A percentile compares a stretch with the other conserved stretches of the same genome.
Conservation (phyloP, 2,797 vertebrate species). For the Pelodytes ibericus region DNA sequence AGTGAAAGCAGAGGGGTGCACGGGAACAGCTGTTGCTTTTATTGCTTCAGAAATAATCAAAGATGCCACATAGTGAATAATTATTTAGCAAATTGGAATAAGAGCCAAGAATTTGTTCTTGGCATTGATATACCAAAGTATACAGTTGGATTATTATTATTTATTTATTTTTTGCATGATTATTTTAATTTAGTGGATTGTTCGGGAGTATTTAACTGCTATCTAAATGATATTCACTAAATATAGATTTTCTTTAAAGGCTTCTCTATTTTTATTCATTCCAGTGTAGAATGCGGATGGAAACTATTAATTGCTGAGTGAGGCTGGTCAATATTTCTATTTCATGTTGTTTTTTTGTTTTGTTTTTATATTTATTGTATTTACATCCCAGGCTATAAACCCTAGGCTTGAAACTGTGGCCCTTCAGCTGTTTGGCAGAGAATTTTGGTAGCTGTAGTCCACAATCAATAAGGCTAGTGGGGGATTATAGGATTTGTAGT, state of each 20-base stretch:
- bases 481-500: too few relatives aligned
- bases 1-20: background rate
- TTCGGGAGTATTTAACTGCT: background rate
- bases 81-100: background rate
- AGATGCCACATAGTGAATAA: slow-evolving; percentile 4
- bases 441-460: too few relatives aligned
- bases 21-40: slow-evolving; percentile 35
- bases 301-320: too few relatives aligned
- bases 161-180: background rate
- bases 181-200: background rate
- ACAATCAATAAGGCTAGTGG: too few relatives aligned
- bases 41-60: slow-evolving; percentile 6
- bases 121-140: slow-evolving; percentile 17
- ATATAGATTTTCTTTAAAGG: background rate
- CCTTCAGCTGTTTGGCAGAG: too few relatives aligned
- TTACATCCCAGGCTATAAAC: too few relatives aligned
- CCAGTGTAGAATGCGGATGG: too few relatives aligned
- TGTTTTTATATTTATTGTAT: too few relatives aligned
- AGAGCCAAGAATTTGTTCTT: slow-evolving; percentile 36
- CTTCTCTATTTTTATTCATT: background rate
- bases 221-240: background rate
- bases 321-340: too few relatives aligned
- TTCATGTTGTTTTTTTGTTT: too few relatives aligned
- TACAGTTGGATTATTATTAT: background rate
- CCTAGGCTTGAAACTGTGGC: too few relatives aligned